Evolutionary conservation across 2,888 invertebrate species (phyloP).

Genomic region (Hirtodrosophila duncani): DNA sequence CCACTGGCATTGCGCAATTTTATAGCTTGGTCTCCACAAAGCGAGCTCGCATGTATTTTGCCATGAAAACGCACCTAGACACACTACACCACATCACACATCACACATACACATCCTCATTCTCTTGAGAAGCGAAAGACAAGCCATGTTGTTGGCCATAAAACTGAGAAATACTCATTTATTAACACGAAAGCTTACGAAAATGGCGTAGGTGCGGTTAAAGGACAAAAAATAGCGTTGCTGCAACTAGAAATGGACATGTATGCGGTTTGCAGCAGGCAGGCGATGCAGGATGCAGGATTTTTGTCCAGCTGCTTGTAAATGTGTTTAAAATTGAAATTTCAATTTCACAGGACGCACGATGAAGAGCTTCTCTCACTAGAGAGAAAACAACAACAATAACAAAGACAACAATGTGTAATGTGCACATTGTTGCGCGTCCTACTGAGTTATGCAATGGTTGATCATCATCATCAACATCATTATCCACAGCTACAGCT

Average conservation of each 20-base stretch:
- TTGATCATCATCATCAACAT: constrained; percentile 34
- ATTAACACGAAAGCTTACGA: constrained; percentile 59
- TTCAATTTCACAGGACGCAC: constrained; percentile 50
- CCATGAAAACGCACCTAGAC: constrained; percentile 48
- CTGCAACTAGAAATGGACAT: no score
- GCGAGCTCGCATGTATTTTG: constrained; percentile 40
- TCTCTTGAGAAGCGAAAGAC: not conserved
- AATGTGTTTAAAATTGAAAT: constrained; percentile 59
- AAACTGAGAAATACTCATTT: constrained; percentile 59
- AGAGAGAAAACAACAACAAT: constrained; percentile 4
- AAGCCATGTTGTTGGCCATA: constrained; percentile 36
- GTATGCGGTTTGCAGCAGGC: no score
- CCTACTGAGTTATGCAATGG: constrained; percentile 49
- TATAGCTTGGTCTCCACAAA: constrained; percentile 48
- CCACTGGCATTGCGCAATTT: constrained; percentile 50
- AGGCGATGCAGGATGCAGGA: no score
- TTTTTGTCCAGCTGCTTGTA: constrained; percentile 48
- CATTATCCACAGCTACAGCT: not conserved
- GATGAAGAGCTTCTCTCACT: no score
- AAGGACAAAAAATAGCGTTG: no score
- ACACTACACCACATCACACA: constrained; percentile 10
- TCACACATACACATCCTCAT: not conserved
- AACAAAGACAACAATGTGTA: constrained; percentile 34
- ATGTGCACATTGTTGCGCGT: constrained; percentile 50
- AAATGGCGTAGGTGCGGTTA: constrained; percentile 55